Conservation (phyloP, 23 tunicate species). For the Halocynthia aurantium region DNA sequence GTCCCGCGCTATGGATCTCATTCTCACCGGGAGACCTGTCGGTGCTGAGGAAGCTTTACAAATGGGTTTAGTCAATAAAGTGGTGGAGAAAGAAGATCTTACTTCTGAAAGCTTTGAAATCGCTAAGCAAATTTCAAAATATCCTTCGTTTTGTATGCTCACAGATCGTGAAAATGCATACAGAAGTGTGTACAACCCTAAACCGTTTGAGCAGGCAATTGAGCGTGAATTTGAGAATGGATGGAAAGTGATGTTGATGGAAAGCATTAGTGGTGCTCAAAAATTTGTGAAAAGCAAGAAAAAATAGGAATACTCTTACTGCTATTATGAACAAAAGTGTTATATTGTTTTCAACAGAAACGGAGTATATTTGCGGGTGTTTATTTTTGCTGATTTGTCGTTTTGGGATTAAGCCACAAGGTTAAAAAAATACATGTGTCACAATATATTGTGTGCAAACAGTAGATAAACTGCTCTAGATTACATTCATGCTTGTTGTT, state of each 20-base stretch:
- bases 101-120: not conserved
- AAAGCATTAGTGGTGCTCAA: constrained; percentile 13
- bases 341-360: no score
- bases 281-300: constrained; percentile 13
- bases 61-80: constrained; percentile 57
- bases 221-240: constrained; percentile 20
- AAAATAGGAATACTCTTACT: not conserved
- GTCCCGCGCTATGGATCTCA: constrained; percentile 64
- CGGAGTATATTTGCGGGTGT: no score
- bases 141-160: constrained; percentile 21
- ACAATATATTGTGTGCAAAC: no score
- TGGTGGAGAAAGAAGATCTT: constrained; percentile 34
- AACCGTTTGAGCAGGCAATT: constrained; percentile 13
- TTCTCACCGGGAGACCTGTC: constrained; percentile 54
- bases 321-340: no score
- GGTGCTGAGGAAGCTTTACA: constrained; percentile 39
- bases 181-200: constrained; percentile 6
- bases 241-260: constrained; percentile 9
- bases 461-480: no score
- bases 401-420: no score
- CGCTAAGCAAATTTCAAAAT: constrained; percentile 15
- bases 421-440: no score
- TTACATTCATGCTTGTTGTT: no score
- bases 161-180: constrained; percentile 19
- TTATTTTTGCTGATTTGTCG: no score